phyloP scores from a whole-genome alignment of 2,797 vertebrate species.

The Hybognathus amarus region DNA sequence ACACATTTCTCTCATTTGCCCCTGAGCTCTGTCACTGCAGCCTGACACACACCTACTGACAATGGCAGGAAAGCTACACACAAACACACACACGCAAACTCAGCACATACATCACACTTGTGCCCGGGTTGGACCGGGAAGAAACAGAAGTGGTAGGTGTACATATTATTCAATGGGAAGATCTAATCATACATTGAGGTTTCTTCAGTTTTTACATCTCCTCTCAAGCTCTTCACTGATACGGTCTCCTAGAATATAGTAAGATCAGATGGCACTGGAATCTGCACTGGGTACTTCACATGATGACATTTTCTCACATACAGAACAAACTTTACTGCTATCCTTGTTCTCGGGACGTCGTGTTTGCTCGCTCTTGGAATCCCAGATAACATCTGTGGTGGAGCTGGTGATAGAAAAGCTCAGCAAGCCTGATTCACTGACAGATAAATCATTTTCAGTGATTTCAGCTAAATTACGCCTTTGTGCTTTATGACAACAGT shows the following conservation, averaged over 20 bases:
- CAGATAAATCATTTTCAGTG: constrained; percentile 31
- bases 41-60: constrained; percentile 58
- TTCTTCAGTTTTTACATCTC: neutral
- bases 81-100: constrained; percentile 43
- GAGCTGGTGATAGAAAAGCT: constrained; percentile 28
- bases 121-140: constrained; percentile 30
- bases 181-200: constrained; percentile 10
- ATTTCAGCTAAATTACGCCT: constrained; percentile 37
- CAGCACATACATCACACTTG: constrained; percentile 46
- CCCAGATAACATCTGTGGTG: constrained; percentile 34
- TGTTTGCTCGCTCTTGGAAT: constrained; percentile 7
- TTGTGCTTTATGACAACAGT: neutral
- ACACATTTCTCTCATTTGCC: constrained; percentile 46
- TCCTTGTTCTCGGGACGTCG: constrained; percentile 7
- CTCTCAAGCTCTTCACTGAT: neutral
- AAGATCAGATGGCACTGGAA: neutral
- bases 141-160: constrained; percentile 45
- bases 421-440: constrained; percentile 22
- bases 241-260: neutral
- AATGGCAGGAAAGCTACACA: constrained; percentile 57
- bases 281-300: constrained; percentile 8
- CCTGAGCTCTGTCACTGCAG: constrained; percentile 57
- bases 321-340: constrained; percentile 14
- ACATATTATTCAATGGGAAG: constrained; percentile 21
- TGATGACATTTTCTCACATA: constrained; percentile 1